Percentiles rank a stretch among this genome's conserved stretches.
Evolutionary conservation across 1,140 invertebrate species (phyloP).

Genomic region (Formica exsecta): DNA sequence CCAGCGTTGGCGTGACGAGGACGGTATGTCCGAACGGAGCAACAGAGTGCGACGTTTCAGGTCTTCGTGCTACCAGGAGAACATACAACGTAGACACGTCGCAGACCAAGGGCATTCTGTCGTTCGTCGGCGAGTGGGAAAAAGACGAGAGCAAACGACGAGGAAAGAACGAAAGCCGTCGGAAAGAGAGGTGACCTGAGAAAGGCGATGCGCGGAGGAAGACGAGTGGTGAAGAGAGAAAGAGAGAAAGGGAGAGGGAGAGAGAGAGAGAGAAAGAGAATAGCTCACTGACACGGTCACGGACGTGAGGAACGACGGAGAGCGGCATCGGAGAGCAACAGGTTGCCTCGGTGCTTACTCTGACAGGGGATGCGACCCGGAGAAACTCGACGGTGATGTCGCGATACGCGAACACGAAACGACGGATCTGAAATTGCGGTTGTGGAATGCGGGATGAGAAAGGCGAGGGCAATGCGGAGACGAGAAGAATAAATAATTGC

Average conservation of each 20-base stretch:
- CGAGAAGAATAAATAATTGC: conserved; percentile 25
- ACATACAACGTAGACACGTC: conserved; percentile 76
- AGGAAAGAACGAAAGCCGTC: conserved; percentile 40
- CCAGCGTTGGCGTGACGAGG: conserved; percentile 77
- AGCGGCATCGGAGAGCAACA: conserved; percentile 76
- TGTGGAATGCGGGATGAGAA: conserved; percentile 48
- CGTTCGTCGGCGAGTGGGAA: conserved; percentile 68
- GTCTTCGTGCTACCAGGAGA: conserved; percentile 84
- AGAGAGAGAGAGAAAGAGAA: conserved; percentile 12
- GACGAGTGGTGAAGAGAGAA: not conserved
- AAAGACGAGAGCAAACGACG: conserved; percentile 65
- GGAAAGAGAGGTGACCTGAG: conserved; percentile 29
- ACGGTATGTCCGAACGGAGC: conserved; percentile 79
- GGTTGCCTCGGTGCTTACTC: conserved; percentile 72
- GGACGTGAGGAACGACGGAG: conserved; percentile 67
- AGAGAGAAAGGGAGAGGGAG: conserved; percentile 1
- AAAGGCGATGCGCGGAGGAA: conserved; percentile 18
- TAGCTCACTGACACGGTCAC: conserved; percentile 46
- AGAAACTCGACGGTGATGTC: conserved; percentile 64
- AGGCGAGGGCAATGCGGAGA: not conserved
- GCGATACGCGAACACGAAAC: conserved; percentile 57
- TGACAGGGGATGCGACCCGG: conserved; percentile 61
- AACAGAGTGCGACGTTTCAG: conserved; percentile 85
- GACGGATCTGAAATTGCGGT: conserved; percentile 43
- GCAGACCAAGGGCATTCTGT: conserved; percentile 75